Evolutionary conservation across 2,113 vertebrate species (phyloP), one percentile per base, ranked within the genome.

Genomic region (Corythoichthys haematopterus): DNA sequence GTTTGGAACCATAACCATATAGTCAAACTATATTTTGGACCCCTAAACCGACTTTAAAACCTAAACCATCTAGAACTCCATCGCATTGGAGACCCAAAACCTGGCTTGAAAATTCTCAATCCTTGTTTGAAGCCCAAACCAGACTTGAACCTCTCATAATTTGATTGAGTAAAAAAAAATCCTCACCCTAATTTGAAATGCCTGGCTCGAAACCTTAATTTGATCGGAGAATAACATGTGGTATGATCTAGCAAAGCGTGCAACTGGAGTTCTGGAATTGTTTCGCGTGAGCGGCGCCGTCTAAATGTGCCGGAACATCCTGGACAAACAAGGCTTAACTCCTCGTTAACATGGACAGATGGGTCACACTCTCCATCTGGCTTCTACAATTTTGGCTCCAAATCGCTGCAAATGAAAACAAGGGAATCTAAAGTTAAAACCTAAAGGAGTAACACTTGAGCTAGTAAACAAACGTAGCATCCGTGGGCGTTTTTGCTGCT

Each of bases 321-420:
- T 38, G 53, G 62, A 73, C 65, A 79, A 78, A 78, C 56, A 74
- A 37, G 66, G 48, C 56, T 74, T 56, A 6, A 15, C 43, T 72
- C 40, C 70, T 79, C 43, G 73, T 77, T 66, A 69, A 64, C 69
- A 65, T 48, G 69, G 75, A 68, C 58, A 77, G 73, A 77, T 75
- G 70, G 70, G 73, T 59, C 53, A 36, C 74, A 51, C 63, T 74
- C 57, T 43, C 70, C 60, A 60, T 83, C 78, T 78, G 77, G 72
- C 77, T 65, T 63, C 65, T 36, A 67, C 76, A 64, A 75, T 66
- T 37, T 60, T 63, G 67, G 68, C 11, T 33, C 11, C 28, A 8
- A 52, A 52, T 3, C 20, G 52, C 10, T 9, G 20, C 20, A 64
- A 79, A 83, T 64, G 43, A 50, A 61, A 74, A 80, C 68, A 68